Base-by-base conservation (phyloP, 2,888 invertebrate genomes). In the Drosophila leonis region DNA sequence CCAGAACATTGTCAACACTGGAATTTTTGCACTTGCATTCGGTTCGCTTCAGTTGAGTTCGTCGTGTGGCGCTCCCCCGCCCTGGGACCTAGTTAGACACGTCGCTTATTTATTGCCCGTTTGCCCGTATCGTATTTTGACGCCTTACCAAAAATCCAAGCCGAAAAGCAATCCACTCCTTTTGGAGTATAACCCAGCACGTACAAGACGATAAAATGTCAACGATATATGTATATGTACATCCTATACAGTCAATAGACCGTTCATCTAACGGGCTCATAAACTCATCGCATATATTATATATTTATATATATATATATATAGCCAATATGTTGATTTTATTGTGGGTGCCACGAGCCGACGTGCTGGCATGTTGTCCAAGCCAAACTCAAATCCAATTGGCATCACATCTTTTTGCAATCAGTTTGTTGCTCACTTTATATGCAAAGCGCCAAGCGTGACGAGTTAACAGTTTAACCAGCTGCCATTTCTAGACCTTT, bases 181-280 rank as follows among this genome's bases (percentile, higher is more conserved):
- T 60, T 71, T 51, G 44, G 63, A 63, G 41, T 31, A 56, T 35
- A 59, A 31, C 37, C 59, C 63, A 57, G 66, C 83, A 83, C 78
- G 83, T 83, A 72, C 72, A 61, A 48, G 55, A 62, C 64, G 71
- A 82, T 81, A 60, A 82, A 82, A 83, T 82, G 81, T 81, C 82
- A 74, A 61, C 59, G 76, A 76, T 65, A 69, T 51, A 27, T 52
- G 59, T 13, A 3, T 24, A 13, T 44, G 44, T 13, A 24, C 61
- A 77, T 77, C 75, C 80, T 64, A 57, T 56, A 52, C 46, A 55
- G 65, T 1, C 59, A 39, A 59, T 48, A 60, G 60, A 78, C 77
- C 67, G 83, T 80, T 80, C 73, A 62, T 65, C 81, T 82, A 82
- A 82, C 82, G 82, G 82, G 63, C 80, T 74, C 70, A 80, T 68